Evolutionary conservation across 2,113 vertebrate species (phyloP).

Genomic region (Phoxinus phoxinus): DNA sequence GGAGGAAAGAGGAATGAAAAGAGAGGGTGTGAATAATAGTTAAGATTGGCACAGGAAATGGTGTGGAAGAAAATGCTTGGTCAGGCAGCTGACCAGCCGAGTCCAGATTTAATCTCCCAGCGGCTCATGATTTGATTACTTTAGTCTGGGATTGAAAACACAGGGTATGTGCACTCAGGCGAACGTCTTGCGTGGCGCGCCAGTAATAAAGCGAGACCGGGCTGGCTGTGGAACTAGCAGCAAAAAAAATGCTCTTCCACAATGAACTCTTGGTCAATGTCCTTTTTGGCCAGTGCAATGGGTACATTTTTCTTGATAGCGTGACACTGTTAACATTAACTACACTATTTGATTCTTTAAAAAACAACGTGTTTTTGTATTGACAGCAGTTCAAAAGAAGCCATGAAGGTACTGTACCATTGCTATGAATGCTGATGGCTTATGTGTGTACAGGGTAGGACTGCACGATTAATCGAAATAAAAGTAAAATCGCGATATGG

Average conservation of each 20-base stretch:
- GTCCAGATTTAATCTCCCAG: slow-evolving; percentile 72
- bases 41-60: slow-evolving; percentile 63
- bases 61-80: slow-evolving; percentile 71
- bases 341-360: neutral
- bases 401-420: neutral
- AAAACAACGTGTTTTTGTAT: neutral
- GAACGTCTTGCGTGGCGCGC: slow-evolving; percentile 61
- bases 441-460: neutral
- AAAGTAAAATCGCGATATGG: neutral
- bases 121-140: slow-evolving; percentile 68
- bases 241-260: slow-evolving; percentile 32
- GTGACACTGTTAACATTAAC: slow-evolving; percentile 56
- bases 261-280: neutral
- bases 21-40: slow-evolving; percentile 66
- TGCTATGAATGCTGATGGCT: too few relatives aligned
- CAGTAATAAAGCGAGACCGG: slow-evolving; percentile 62
- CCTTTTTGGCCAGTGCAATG: neutral
- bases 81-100: slow-evolving; percentile 70
- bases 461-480: neutral
- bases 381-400: neutral
- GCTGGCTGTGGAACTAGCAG: slow-evolving; percentile 43
- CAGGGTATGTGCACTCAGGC: slow-evolving; percentile 65
- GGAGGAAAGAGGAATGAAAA: slow-evolving; percentile 26
- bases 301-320: neutral
- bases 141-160: slow-evolving; percentile 70